Percentiles rank a stretch among this genome's conserved stretches.
Evolutionary conservation across 2,888 invertebrate genomes (phyloP).

Genomic region (Cephus pulcher): DNA sequence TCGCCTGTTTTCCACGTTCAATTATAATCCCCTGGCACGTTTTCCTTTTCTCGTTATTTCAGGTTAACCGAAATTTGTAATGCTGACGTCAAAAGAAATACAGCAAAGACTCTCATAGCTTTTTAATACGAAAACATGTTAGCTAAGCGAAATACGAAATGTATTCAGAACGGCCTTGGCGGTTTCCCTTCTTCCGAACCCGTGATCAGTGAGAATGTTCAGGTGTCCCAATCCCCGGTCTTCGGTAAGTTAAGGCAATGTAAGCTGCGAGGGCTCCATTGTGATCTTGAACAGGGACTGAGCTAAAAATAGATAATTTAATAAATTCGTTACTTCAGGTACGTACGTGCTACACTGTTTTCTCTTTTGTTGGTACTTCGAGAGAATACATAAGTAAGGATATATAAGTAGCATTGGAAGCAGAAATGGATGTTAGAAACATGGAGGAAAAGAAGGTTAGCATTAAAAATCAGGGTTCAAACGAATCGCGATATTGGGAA

Average conservation of each 20-base stretch:
- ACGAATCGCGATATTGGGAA: constrained; percentile 11
- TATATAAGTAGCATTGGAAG: neutral
- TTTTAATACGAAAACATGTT: too few relatives aligned
- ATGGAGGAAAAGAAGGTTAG: neutral
- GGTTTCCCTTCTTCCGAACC: too few relatives aligned
- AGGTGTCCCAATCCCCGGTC: too few relatives aligned
- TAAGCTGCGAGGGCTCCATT: too few relatives aligned
- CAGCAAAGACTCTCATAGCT: too few relatives aligned
- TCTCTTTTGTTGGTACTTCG: neutral
- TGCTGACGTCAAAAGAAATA: neutral
- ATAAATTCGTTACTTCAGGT: neutral
- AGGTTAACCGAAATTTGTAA: neutral
- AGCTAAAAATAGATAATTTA: neutral
- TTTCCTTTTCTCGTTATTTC: neutral
- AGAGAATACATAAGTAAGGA: neutral
- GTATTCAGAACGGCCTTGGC: too few relatives aligned
- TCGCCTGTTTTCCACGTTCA: neutral
- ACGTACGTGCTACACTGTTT: neutral
- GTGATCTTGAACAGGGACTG: neutral
- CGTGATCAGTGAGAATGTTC: too few relatives aligned
- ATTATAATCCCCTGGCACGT: neutral
- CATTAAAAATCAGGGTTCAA: constrained; percentile 17
- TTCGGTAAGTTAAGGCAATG: too few relatives aligned
- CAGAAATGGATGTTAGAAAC: neutral
- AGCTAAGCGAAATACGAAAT: too few relatives aligned